phyloP scores from a whole-genome alignment of 2,888 invertebrate genomes.

The Dione juno region DNA sequence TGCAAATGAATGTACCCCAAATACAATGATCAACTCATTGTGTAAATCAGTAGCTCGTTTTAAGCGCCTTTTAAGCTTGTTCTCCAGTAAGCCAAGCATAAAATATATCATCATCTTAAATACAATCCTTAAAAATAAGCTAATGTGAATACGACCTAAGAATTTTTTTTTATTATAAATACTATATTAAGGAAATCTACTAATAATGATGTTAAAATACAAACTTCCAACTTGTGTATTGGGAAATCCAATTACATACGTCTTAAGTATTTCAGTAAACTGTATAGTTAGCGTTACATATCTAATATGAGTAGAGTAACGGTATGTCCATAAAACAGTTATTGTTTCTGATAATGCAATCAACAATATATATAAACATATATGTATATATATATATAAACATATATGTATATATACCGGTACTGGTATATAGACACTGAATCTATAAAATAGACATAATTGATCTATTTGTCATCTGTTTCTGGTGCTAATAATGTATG shows the following conservation, averaged over 20 bases:
- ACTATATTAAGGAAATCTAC: slow-evolving; percentile 17
- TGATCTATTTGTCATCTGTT: not conserved
- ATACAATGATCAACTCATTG: slow-evolving; percentile 31
- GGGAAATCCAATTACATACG: slow-evolving; percentile 40
- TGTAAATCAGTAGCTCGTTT: slow-evolving; percentile 42
- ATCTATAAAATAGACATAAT: slow-evolving; percentile 9
- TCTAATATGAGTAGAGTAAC: slow-evolving; percentile 38
- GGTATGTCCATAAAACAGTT: slow-evolving; percentile 33
- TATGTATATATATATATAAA: not conserved
- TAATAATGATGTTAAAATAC: slow-evolving; percentile 20
- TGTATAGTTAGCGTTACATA: slow-evolving; percentile 36
- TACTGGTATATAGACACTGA: not conserved
- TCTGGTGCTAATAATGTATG: not conserved
- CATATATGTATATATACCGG: not conserved
- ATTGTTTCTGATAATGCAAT: slow-evolving; percentile 23
- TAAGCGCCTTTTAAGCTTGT: slow-evolving; percentile 35
- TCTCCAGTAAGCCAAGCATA: not conserved
- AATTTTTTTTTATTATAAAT: not conserved
- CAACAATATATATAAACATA: not conserved
- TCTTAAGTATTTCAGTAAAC: slow-evolving; percentile 36
- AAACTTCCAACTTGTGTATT: slow-evolving; percentile 24
- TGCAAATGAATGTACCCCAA: slow-evolving; percentile 23
- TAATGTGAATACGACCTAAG: not conserved
- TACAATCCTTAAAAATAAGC: not conserved
- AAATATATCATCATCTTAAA: not conserved